Evolutionary conservation across 2,797 vertebrate genomes (phyloP), one percentile per base, ranked within the genome.

Genomic region (Enoplosus armatus): DNA sequence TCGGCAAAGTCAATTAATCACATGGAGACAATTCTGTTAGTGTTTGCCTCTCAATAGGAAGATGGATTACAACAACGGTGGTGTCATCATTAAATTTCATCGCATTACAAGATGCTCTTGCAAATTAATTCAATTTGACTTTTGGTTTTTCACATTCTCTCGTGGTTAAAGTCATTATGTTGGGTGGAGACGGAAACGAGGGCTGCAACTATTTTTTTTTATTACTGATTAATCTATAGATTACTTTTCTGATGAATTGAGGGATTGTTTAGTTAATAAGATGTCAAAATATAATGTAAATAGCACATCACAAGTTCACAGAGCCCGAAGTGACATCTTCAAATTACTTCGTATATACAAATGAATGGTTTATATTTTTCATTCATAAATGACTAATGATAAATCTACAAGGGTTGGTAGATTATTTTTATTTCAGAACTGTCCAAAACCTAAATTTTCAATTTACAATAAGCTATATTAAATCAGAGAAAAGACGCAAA

Each of bases 1-100:
- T 85, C 66, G 41, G 67, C 75, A 85, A 84, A 77, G 79, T 82
- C 83, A 87, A 82, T 91, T 89, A 85, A 87, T 91, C 90, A 85
- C 70, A 66, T 37, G n/a, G 72, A 89, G 81, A 72, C 70, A 56
- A 83, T 89, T 80, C 51, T 71, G 75, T 81, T 82, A 56, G 79
- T 64, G 74, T 68, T 76, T 56, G 67, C 65, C 39, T 76, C 74
- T 76, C 72, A 51, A 54, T 65, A 33, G 72, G 62, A 78, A 84
- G 86, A 89, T 58, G 72, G 81, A 91, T 84, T 50, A 62, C 75
- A 53, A 37, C 61, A 6, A 39, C 24, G 18, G 50, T 31, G 20
- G 54, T 26, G 78, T 75, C 72, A 77, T 88, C 85, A 69, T 85
- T 77, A 72, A 72, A 79, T 84, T 78, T 84, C 65, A 79, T 75